Conservation (phyloP, 1,140 invertebrate species). For the Heliconius congener region DNA sequence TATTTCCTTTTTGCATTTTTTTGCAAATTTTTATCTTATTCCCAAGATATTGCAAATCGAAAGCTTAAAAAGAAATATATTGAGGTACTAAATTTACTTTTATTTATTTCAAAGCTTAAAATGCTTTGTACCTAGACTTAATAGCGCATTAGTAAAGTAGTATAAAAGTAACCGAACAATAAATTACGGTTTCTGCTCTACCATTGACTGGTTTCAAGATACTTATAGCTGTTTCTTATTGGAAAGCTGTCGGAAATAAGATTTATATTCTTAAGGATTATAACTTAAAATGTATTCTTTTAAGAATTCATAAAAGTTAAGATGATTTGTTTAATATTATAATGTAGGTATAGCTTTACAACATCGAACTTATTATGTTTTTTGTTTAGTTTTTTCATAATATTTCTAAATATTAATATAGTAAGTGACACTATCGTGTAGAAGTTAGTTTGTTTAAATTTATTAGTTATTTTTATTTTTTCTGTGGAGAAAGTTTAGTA, state of each 20-base stretch:
- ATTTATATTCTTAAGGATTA: not conserved
- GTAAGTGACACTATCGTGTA: too few relatives aligned
- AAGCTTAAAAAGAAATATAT: not conserved
- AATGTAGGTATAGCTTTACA: not conserved
- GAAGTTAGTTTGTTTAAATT: too few relatives aligned
- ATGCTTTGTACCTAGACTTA: constrained; percentile 4
- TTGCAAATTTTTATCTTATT: not conserved
- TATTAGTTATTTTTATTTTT: too few relatives aligned
- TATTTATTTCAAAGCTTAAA: not conserved
- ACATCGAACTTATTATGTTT: too few relatives aligned
- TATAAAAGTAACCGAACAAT: constrained; percentile 12
- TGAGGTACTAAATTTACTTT: not conserved
- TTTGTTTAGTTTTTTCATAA: too few relatives aligned
- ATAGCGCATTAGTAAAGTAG: constrained; percentile 1
- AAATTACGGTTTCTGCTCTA: not conserved
- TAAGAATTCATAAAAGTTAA: not conserved
- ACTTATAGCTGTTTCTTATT: constrained; percentile 11
- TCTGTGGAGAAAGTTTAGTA: too few relatives aligned
- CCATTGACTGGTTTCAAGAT: constrained; percentile 1
- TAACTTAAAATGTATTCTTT: not conserved
- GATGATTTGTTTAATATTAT: not conserved
- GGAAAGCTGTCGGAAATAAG: not conserved
- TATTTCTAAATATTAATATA: too few relatives aligned
- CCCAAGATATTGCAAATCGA: not conserved
- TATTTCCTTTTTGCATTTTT: not conserved